phyloP scores from a whole-genome alignment of 2,113 vertebrate species.

The Callipepla squamata region DNA sequence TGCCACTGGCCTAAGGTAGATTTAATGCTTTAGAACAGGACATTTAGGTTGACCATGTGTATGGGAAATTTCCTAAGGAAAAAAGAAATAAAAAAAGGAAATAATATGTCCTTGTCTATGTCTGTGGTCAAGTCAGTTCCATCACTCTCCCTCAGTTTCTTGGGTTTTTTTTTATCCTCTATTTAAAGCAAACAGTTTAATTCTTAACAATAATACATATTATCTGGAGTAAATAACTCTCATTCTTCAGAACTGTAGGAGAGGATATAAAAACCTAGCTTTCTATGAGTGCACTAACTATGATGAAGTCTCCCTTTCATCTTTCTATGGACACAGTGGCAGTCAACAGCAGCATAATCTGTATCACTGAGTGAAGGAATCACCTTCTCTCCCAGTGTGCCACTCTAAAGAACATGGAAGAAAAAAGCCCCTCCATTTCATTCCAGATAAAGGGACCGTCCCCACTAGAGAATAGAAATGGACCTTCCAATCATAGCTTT shows the following conservation, averaged over 20 bases:
- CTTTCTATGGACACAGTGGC: background rate
- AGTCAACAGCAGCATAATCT: background rate
- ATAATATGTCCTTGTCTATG: background rate
- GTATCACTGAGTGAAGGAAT: background rate
- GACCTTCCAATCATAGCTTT: background rate
- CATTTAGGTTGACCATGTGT: background rate
- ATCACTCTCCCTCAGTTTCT: too few species aligned
- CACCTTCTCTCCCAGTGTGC: rapidly evolving
- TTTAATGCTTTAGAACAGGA: background rate
- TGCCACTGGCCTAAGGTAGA: background rate
- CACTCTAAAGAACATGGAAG: background rate
- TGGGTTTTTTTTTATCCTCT: background rate
- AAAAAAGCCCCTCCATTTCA: background rate
- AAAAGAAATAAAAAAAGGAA: background rate
- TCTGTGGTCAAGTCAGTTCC: rapidly evolving
- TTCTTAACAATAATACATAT: background rate
- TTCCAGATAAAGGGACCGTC: rapidly evolving
- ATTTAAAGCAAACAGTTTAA: background rate
- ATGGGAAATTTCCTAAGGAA: background rate
- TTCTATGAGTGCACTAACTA: background rate
- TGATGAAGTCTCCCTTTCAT: background rate
- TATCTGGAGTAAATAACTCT: background rate
- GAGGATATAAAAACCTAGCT: background rate
- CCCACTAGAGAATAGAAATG: background rate
- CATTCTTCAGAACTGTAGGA: background rate